These are phyloP conservation scores for Bombus impatiens DNA, from an alignment of 1,140 invertebrate genomes.

Conservation along the genomic window DNA sequence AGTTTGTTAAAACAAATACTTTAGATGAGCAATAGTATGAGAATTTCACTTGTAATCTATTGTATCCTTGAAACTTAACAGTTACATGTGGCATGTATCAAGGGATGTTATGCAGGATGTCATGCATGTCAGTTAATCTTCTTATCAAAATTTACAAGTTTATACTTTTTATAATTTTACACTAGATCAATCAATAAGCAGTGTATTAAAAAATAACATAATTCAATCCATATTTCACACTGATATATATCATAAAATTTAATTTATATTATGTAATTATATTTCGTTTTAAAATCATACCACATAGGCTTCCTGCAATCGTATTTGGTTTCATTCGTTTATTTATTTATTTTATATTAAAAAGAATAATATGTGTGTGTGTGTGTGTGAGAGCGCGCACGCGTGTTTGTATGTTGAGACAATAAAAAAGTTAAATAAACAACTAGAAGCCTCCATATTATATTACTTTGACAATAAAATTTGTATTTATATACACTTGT, in stretches of 20 bases:
- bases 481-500: conserved; percentile 37
- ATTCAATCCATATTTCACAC: conserved; percentile 1
- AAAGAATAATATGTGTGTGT: not conserved
- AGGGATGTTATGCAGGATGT: conserved; percentile 45
- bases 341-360: not conserved
- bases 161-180: conserved; percentile 16
- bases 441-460: not conserved
- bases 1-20: not conserved
- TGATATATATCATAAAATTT: not conserved
- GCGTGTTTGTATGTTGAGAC: not conserved
- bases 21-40: not conserved
- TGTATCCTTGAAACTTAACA: conserved; percentile 19
- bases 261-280: not conserved
- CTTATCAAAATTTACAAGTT: conserved; percentile 25
- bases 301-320: not conserved
- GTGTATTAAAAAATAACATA: conserved; percentile 11
- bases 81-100: conserved; percentile 59
- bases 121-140: conserved; percentile 61
- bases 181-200: not conserved
- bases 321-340: not conserved
- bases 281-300: not conserved
- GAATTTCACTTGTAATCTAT: conserved; percentile 22
- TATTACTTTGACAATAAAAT: conserved; percentile 1
- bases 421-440: not conserved
- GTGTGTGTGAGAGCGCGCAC: no score